Evolutionary conservation across 2,113 vertebrate genomes (phyloP).

Genomic region (Spermophilus dauricus): DNA sequence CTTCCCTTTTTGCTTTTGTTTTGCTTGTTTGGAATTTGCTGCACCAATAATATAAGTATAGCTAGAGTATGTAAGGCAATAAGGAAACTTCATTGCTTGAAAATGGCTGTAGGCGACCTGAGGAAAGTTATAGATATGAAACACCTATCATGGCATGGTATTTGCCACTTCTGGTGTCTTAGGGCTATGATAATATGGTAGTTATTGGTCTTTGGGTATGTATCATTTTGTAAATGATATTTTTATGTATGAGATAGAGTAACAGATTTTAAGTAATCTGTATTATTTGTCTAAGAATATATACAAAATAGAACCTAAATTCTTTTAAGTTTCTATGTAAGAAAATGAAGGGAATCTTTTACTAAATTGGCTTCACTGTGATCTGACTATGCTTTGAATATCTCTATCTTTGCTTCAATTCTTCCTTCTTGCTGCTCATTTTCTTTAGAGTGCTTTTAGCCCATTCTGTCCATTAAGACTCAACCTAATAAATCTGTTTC

Average conservation of each 20-base stretch:
- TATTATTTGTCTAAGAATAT: constrained; percentile 39
- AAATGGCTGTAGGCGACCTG: neutral
- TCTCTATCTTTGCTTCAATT: neutral
- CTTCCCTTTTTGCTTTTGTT: neutral
- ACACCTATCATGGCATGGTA: neutral
- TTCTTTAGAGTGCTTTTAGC: neutral
- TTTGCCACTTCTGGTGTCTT: constrained; percentile 2
- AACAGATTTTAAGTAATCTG: constrained; percentile 15
- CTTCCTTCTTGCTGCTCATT: neutral
- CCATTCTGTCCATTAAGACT: neutral
- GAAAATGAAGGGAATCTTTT: neutral
- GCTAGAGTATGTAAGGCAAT: neutral
- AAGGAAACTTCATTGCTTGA: neutral
- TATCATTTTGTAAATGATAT: neutral
- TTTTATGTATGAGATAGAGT: neutral
- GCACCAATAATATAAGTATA: constrained; percentile 40
- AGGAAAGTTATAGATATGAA: neutral
- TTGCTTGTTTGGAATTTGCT: constrained; percentile 6
- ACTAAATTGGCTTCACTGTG: neutral
- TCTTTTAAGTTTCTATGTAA: neutral
- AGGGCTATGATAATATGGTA: neutral
- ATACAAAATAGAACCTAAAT: constrained; percentile 21
- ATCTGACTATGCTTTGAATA: neutral
- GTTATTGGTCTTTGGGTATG: neutral
- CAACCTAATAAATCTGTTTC: neutral